Conservation (phyloP, 2,888 invertebrate genomes). For the Agrotis segetum region DNA sequence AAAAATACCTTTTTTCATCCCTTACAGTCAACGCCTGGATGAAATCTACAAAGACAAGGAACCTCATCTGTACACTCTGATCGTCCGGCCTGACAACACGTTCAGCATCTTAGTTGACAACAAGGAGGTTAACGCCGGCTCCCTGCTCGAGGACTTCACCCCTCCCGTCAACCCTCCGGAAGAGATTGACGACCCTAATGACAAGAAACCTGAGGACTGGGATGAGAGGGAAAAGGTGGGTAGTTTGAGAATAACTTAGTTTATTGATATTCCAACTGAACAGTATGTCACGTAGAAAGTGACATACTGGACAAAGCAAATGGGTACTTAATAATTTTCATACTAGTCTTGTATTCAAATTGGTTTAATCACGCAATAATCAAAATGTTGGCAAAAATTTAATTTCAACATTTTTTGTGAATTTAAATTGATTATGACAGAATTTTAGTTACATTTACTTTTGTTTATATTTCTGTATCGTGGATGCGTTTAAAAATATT, state of each 20-base stretch:
- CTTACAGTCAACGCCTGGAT: constrained; percentile 93
- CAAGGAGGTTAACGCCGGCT: constrained; percentile 96
- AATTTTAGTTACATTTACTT: too few relatives aligned
- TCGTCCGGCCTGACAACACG: constrained; percentile 98
- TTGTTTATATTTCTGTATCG: too few relatives aligned
- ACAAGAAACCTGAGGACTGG: constrained; percentile 97
- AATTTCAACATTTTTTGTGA: too few relatives aligned
- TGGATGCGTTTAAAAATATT: too few relatives aligned
- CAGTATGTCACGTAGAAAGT: too few relatives aligned
- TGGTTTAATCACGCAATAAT: too few relatives aligned
- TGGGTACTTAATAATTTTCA: too few relatives aligned
- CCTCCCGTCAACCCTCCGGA: constrained; percentile 98
- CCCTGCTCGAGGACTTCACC: constrained; percentile 96
- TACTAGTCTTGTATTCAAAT: too few relatives aligned
- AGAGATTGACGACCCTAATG: constrained; percentile 98
- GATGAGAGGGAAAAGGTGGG: constrained; percentile 94
- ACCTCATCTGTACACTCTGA: constrained; percentile 98
- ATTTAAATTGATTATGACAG: too few relatives aligned
- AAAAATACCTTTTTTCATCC: neutral
- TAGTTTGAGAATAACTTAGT: neutral
- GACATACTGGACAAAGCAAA: too few relatives aligned
- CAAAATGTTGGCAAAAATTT: too few relatives aligned
- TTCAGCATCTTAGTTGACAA: constrained; percentile 97
- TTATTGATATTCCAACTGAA: neutral
- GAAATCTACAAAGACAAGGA: constrained; percentile 98